Percentiles rank a stretch among this genome's conserved stretches.
These are phyloP conservation scores for Liparis tanakae DNA, from an alignment of 2,797 vertebrate genomes.

Conservation along the genomic window DNA sequence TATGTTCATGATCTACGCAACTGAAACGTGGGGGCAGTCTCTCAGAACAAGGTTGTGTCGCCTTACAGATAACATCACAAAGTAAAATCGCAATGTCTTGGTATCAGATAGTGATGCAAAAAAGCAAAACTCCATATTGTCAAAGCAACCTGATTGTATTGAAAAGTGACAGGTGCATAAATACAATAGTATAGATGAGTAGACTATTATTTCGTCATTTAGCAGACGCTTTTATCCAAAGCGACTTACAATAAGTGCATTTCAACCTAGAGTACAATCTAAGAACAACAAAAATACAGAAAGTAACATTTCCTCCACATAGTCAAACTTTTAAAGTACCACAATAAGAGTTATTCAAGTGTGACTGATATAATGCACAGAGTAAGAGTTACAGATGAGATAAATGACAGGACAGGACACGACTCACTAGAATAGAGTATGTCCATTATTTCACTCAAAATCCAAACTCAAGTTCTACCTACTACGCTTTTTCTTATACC, in stretches of 20 bases:
- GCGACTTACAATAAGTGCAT: too few species aligned
- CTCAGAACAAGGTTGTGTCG: not conserved
- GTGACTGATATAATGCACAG: not conserved
- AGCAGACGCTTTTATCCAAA: too few species aligned
- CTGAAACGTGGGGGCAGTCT: not conserved
- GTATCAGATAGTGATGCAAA: not conserved
- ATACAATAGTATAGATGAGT: not conserved
- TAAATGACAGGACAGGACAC: not conserved
- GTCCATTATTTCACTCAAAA: not conserved
- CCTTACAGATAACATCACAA: not conserved
- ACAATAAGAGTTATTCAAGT: too few species aligned
- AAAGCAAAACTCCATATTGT: too few species aligned
- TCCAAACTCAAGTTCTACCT: not conserved
- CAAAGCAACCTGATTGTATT: not conserved
- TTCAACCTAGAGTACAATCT: too few species aligned
- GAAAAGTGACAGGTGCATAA: not conserved
- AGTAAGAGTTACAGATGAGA: not conserved
- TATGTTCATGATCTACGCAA: conserved; percentile 12
- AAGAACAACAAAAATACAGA: too few species aligned
- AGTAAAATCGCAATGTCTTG: not conserved
- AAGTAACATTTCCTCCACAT: too few species aligned
- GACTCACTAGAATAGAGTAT: not conserved
- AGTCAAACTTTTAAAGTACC: too few species aligned
- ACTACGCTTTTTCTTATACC: not conserved
- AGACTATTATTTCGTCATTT: too few species aligned